These are phyloP conservation scores for Enteromius viviparus DNA, from an alignment of 2,797 vertebrate genomes.

Conservation along the genomic window DNA sequence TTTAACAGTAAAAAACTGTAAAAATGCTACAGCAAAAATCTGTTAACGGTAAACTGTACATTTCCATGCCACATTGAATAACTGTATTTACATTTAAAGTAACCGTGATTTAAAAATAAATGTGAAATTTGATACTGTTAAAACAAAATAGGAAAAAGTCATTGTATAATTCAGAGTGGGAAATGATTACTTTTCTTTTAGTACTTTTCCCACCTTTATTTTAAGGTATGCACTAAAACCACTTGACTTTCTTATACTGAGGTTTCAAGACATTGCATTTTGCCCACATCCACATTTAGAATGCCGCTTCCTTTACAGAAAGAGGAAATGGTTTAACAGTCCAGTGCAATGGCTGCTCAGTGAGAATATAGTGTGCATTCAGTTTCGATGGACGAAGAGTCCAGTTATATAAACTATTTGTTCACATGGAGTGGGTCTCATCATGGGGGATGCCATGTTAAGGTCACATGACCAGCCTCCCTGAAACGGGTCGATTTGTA, in stretches of 20 bases:
- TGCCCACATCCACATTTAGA: slow-evolving; percentile 7
- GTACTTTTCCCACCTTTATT: not conserved
- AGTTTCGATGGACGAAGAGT: not conserved
- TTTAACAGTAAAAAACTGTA: too few species aligned
- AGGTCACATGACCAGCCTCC: not conserved
- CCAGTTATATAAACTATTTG: not conserved
- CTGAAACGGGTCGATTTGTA: too few species aligned
- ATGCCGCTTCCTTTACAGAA: slow-evolving; percentile 32
- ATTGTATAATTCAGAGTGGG: too few species aligned
- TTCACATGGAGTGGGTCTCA: not conserved
- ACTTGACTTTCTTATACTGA: not conserved
- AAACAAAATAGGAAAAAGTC: too few species aligned
- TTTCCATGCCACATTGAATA: too few species aligned
- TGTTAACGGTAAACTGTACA: too few species aligned
- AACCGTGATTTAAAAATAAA: too few species aligned
- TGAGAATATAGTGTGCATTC: not conserved
- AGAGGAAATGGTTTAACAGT: slow-evolving; percentile 34
- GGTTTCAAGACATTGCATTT: not conserved
- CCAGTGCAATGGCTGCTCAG: not conserved
- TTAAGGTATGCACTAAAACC: not conserved
- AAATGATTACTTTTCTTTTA: not conserved
- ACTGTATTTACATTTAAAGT: too few species aligned
- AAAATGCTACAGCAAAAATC: too few species aligned
- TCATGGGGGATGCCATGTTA: not conserved
- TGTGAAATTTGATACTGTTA: too few species aligned